phyloP scores from a whole-genome alignment of 2,888 invertebrate species.

The Leucania comma region DNA sequence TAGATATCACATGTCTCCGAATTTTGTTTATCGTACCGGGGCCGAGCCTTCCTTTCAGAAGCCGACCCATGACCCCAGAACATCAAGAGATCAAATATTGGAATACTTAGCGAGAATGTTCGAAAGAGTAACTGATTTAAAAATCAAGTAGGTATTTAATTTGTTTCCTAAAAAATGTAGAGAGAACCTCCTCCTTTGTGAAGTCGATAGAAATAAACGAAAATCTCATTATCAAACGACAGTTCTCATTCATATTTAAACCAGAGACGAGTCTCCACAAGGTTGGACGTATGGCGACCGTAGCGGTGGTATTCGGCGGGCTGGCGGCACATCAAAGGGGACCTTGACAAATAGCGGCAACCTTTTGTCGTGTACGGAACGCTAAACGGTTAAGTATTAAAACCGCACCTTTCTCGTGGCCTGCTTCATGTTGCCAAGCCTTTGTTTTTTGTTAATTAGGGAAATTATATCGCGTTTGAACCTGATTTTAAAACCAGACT shows the following conservation, averaged over 20 bases:
- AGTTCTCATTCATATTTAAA: slow-evolving; percentile 30
- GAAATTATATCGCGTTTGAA: slow-evolving; percentile 5
- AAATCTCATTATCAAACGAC: slow-evolving; percentile 13
- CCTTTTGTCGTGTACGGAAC: slow-evolving; percentile 47
- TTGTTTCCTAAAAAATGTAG: too few species aligned
- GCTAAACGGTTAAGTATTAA: slow-evolving; percentile 52
- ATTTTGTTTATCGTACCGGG: too few species aligned
- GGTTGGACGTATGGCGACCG: slow-evolving; percentile 24
- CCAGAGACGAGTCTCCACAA: slow-evolving; percentile 12
- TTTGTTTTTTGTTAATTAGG: slow-evolving; percentile 52
- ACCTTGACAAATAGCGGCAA: slow-evolving; percentile 55
- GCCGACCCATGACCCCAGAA: too few species aligned
- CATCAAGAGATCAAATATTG: too few species aligned
- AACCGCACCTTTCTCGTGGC: slow-evolving; percentile 50
- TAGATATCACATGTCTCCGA: too few species aligned
- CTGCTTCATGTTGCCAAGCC: slow-evolving; percentile 22
- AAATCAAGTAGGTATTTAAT: too few species aligned
- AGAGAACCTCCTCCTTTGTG: not conserved
- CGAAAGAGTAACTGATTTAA: too few species aligned
- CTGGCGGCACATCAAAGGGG: slow-evolving; percentile 65
- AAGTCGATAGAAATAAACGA: not conserved
- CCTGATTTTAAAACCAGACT: not conserved
- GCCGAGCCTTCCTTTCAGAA: too few species aligned
- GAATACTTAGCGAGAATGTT: too few species aligned
- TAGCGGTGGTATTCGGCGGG: slow-evolving; percentile 59